Base-by-base conservation (phyloP, 2,113 vertebrate genomes). In the Ophthalmolycus amberensis region DNA sequence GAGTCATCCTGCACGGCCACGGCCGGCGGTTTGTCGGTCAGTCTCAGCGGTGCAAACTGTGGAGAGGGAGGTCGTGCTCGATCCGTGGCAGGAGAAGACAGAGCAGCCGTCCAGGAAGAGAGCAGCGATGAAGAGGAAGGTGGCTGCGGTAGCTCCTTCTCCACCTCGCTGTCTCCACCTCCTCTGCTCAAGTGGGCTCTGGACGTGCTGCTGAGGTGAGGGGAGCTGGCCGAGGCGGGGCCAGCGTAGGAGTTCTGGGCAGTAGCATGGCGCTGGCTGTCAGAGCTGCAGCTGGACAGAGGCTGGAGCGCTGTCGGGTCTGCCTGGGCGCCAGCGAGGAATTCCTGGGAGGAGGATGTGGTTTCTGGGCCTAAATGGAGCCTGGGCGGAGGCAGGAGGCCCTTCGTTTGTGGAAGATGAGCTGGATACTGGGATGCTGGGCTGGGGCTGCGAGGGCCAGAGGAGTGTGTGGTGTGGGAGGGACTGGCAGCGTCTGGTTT, bases 1-100 rank as follows among this genome's bases (percentile, higher is more conserved):
- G 92, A 94, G 25, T 96, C 96, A 77, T 97, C 96, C 82, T 95
- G 96, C 87, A 95, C 32, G 2, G n/a, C n/a, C n/a, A n/a, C n/a
- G n/a, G 95, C 82, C 0, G 96, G 96, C 25, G 96, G 96, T 46
- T 92, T 95, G 93, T 98, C 96, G 0, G 96, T 98, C 79, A 97
- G 95, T 85, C 95, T 97, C 92, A 93, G 95, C 0, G 96, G 96
- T 0, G 93, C 95, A 72, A 97, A 96, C 85, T 96, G 96, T 1
- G 97, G 97, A 0, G 97, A 97, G 3, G 97, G 96, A 27, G 96
- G 96, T 56, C 95, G 93, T 2, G 93, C 94, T n/a, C n/a, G n/a
- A n/a, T n/a, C n/a, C n/a, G n/a, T n/a, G n/a, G n/a, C n/a, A n/a
- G n/a, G n/a, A n/a, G n/a, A n/a, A n/a, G n/a, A n/a, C n/a, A n/a